Conservation (phyloP, 2,113 vertebrate genomes). For the Spheniscus mendiculus region DNA sequence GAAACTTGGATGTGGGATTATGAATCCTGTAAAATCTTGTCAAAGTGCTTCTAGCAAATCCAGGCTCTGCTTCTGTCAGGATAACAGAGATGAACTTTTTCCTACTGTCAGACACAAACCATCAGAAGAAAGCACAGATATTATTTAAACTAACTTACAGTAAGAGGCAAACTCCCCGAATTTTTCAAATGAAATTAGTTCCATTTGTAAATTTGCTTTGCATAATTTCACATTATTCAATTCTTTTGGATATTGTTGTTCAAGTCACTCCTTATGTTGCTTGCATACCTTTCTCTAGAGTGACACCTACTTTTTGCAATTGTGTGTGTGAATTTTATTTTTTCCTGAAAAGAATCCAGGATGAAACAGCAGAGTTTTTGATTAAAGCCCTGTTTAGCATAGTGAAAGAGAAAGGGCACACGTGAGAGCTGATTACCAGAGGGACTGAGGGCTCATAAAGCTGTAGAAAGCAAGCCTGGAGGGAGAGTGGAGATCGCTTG, state of each 20-base stretch:
- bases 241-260: neutral
- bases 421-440: neutral
- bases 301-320: neutral
- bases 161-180: rapidly evolving
- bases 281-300: neutral
- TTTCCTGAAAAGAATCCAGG: neutral
- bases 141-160: neutral
- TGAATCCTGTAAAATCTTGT: neutral
- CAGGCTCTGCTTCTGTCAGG: neutral
- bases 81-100: neutral
- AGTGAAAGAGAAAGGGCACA: neutral
- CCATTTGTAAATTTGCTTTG: neutral
- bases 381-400: neutral
- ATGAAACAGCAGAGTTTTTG: neutral
- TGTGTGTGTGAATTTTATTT: neutral
- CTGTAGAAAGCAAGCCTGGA: neutral
- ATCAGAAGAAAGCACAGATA: neutral
- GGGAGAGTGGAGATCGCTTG: neutral
- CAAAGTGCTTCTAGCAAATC: neutral
- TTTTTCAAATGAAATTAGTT: neutral
- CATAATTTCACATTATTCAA: neutral
- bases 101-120: neutral
- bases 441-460: neutral
- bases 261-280: neutral
- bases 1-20: neutral